Base-by-base conservation (phyloP, 2,797 vertebrate species). In the Borostomias antarcticus region DNA sequence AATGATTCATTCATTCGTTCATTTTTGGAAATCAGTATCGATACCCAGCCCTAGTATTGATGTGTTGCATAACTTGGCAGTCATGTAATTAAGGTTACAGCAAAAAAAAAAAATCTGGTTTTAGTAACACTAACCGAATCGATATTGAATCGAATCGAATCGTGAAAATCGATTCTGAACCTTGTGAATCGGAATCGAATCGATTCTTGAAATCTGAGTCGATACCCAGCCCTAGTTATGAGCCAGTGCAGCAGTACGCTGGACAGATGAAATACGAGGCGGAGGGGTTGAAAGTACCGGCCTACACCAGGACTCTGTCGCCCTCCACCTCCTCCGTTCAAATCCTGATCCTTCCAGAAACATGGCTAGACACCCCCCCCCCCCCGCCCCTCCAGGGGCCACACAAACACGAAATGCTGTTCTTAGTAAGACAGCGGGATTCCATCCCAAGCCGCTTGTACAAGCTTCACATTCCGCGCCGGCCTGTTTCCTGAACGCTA, bases 291-390 rank as follows among this genome's bases (percentile, higher is more conserved):
- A 68, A 70, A 72, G 54, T 76, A 72, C 61, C 33, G 57, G 54
- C 9, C 67, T 65, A 3, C n/a, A n/a, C 65, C 56, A 68, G 47
- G 70, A 77, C 65, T 29, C 33, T 59, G 37, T 56, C 72, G 78
- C 76, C 83, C 71, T 13, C 10, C 50, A 61, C 62, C 72, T 65
- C 81, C n/a, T 60, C 58, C 43, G 33, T 28, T 64, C 59, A 43
- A 30, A n/a, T 53, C 64, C 58, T 79, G 84, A 85, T 88, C 82
- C 85, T 82, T 82, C 73, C 81, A 83, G 80, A 84, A 86, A 87
- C 73, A 81, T 74, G 78, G 81, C 82, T 83, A 84, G 63, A 74
- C n/a, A n/a, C n/a, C n/a, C n/a, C n/a, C n/a, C n/a, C n/a, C n/a
- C n/a, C n/a, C n/a, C n/a, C n/a, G n/a, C 78, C 70, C 79, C 58